Evolutionary conservation across 2,797 vertebrate genomes (phyloP).

Genomic region (Rhinophrynus dorsalis): DNA sequence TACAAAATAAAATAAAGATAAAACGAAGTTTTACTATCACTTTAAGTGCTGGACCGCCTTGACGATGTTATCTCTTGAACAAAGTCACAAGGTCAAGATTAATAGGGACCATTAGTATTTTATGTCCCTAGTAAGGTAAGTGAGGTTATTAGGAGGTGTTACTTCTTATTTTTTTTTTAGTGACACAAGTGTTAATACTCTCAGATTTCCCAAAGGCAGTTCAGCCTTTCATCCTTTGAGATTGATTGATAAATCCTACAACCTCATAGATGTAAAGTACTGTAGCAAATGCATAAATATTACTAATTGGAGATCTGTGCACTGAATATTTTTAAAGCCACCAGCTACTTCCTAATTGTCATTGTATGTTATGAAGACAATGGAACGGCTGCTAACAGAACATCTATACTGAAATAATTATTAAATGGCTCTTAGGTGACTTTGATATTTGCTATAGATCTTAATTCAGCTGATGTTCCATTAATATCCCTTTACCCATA

Average conservation of each 20-base stretch:
- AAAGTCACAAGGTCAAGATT: too few relatives aligned
- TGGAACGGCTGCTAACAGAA: slow-evolving; percentile 29
- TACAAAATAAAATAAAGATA: too few relatives aligned
- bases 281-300: slow-evolving; percentile 14
- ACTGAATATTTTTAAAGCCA: slow-evolving; percentile 29
- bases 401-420: slow-evolving; percentile 33
- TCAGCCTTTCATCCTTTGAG: slow-evolving; percentile 16
- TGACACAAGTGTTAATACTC: slow-evolving; percentile 8
- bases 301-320: slow-evolving; percentile 40
- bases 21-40: too few relatives aligned
- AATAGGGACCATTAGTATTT: too few relatives aligned
- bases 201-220: neutral
- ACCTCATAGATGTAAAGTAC: slow-evolving; percentile 21
- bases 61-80: too few relatives aligned
- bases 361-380: slow-evolving; percentile 27
- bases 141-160: too few relatives aligned
- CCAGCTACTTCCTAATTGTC: slow-evolving; percentile 25
- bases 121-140: too few relatives aligned
- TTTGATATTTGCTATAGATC: slow-evolving; percentile 5
- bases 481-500: slow-evolving; percentile 4
- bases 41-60: too few relatives aligned
- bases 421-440: slow-evolving; percentile 30
- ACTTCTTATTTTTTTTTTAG: too few relatives aligned
- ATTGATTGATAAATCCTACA: too few relatives aligned
- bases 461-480: slow-evolving; percentile 1